A percentile compares a stretch with the other conserved stretches of the same genome.
These are phyloP conservation scores for Stratiolaelaps scimitus DNA, from an alignment of 1,140 invertebrate species.

Conservation along the genomic window DNA sequence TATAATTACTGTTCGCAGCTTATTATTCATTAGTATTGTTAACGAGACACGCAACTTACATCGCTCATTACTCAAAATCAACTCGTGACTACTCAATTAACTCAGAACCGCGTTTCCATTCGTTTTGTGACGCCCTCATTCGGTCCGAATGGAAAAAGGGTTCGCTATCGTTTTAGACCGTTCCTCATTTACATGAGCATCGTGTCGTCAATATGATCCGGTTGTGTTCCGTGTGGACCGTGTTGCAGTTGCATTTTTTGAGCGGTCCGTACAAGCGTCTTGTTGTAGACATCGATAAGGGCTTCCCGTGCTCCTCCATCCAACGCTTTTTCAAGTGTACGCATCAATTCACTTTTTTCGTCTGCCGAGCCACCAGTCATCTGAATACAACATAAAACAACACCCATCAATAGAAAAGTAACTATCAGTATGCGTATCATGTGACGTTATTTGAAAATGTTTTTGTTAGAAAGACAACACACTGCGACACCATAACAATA, in stretches of 20 bases:
- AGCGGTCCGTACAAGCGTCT: conserved; percentile 47
- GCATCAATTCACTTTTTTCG: conserved; percentile 26
- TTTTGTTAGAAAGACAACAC: too few species aligned
- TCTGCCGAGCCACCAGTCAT: not conserved
- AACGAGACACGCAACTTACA: too few species aligned
- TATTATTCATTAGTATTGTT: too few species aligned
- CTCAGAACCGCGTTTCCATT: too few species aligned
- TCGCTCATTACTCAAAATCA: too few species aligned
- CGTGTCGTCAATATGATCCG: conserved; percentile 19
- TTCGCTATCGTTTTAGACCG: not conserved
- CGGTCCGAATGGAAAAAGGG: too few species aligned
- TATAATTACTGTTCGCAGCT: too few species aligned
- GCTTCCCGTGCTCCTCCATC: conserved; percentile 76
- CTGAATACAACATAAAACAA: conserved; percentile 27
- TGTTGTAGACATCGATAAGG: conserved; percentile 70
- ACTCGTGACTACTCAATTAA: too few species aligned
- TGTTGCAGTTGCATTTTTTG: not conserved
- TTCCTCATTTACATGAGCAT: conserved; percentile 8
- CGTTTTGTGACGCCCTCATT: too few species aligned
- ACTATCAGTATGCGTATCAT: too few species aligned
- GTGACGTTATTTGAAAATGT: too few species aligned
- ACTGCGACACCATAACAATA: too few species aligned
- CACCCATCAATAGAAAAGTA: conserved; percentile 30
- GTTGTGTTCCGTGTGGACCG: not conserved
- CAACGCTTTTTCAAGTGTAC: conserved; percentile 49